phyloP scores from a whole-genome alignment of 1,140 invertebrate genomes.

The Rhynchophorus ferrugineus region DNA sequence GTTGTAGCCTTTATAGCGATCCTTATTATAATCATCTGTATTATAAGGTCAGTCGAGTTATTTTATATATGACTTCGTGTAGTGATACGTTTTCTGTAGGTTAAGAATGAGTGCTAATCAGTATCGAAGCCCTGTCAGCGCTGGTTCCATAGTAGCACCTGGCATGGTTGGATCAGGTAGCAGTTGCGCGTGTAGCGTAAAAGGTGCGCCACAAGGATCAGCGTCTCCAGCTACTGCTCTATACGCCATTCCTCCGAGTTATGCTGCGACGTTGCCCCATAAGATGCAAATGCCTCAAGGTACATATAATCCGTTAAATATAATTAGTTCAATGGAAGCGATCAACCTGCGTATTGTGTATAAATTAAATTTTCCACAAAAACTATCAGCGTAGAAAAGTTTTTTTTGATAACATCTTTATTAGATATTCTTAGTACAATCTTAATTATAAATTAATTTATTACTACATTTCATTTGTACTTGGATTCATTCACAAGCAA shows the following conservation, averaged over 20 bases:
- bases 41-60: constrained; percentile 57
- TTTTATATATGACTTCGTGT: too few species aligned
- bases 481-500: too few species aligned
- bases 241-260: constrained; percentile 48
- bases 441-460: too few species aligned
- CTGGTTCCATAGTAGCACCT: constrained; percentile 44
- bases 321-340: too few species aligned
- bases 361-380: too few species aligned
- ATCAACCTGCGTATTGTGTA: too few species aligned
- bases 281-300: constrained; percentile 45
- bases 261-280: constrained; percentile 54
- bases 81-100: too few species aligned
- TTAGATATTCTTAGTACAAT: too few species aligned
- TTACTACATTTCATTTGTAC: too few species aligned
- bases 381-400: too few species aligned
- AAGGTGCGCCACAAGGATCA: constrained; percentile 41
- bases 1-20: constrained; percentile 85
- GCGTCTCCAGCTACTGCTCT: constrained; percentile 27
- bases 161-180: constrained; percentile 44
- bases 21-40: constrained; percentile 79
- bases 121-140: constrained; percentile 57
- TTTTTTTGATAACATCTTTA: too few species aligned
- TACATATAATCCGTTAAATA: background rate
- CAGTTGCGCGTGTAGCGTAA: constrained; percentile 44
- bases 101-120: constrained; percentile 57